phyloP scores from a whole-genome alignment of 2,113 vertebrate genomes.

The Oncorhynchus nerka region DNA sequence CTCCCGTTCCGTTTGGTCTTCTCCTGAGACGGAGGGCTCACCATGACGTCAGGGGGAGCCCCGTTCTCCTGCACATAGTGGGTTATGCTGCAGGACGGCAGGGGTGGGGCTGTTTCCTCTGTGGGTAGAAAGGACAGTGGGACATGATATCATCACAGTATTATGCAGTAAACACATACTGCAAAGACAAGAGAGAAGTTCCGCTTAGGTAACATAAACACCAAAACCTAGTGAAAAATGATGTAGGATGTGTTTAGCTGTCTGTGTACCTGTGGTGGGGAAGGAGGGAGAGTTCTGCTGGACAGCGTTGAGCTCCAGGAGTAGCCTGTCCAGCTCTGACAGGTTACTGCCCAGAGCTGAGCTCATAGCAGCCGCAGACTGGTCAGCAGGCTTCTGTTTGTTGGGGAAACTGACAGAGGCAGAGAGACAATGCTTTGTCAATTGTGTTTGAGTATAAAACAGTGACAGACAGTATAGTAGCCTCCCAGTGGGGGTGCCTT shows the following conservation, averaged over 20 bases:
- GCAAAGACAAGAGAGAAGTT: neutral
- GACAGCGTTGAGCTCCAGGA: slow-evolving; percentile 93
- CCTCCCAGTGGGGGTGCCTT: neutral
- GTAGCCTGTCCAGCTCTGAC: slow-evolving; percentile 92
- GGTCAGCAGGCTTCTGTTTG: slow-evolving; percentile 91
- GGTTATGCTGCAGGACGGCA: slow-evolving; percentile 76
- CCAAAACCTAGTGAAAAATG: neutral
- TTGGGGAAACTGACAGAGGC: slow-evolving; percentile 88
- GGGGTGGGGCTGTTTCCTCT: slow-evolving; percentile 74
- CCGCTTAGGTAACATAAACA: too few relatives aligned
- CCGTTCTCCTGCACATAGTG: slow-evolving; percentile 84
- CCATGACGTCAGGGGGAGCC: slow-evolving; percentile 69
- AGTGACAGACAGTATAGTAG: neutral
- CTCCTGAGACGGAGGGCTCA: slow-evolving; percentile 77
- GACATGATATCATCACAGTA: neutral
- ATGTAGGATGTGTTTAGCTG: neutral
- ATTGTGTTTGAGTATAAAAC: neutral
- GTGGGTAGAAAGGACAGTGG: slow-evolving; percentile 17
- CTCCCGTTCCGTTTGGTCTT: slow-evolving; percentile 86
- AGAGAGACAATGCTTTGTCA: neutral
- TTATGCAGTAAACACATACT: neutral
- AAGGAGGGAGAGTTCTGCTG: slow-evolving; percentile 84
- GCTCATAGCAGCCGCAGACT: slow-evolving; percentile 85
- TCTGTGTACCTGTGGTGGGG: slow-evolving; percentile 80
- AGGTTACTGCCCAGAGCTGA: slow-evolving; percentile 91